Conservation (phyloP, 2,888 invertebrate species). For the Perithous albicinctus region DNA sequence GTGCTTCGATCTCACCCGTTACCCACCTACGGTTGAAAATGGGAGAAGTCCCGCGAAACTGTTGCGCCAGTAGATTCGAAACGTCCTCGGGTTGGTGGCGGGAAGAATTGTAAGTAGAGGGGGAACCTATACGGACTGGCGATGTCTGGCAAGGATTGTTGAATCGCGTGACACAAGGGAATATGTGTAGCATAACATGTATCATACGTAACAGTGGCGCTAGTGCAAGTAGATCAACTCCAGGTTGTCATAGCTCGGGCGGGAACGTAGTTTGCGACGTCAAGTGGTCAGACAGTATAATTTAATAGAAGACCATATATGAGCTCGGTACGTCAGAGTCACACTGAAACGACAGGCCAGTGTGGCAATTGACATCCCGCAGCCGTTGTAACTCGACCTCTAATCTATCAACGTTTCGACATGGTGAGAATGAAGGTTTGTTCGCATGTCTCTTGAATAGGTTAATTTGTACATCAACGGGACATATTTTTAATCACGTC, state of each 20-base stretch:
- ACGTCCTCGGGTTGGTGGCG: background rate
- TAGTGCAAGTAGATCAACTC: conserved; percentile 44
- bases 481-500: conserved; percentile 50
- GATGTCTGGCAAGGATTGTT: conserved; percentile 34
- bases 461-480: conserved; percentile 12
- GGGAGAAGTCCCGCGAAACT: conserved; percentile 62
- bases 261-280: conserved; percentile 38
- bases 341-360: conserved; percentile 16
- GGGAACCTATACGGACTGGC: background rate
- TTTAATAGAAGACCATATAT: conserved; percentile 44
- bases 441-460: conserved; percentile 7
- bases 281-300: conserved; percentile 58
- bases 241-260: conserved; percentile 22
- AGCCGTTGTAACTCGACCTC: background rate
- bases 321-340: conserved; percentile 41
- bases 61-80: conserved; percentile 54
- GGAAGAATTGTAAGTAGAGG: background rate
- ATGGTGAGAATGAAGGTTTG: background rate
- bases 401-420: conserved; percentile 14
- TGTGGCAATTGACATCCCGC: conserved; percentile 13
- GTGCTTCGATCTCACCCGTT: conserved; percentile 36
- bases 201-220: conserved; percentile 47
- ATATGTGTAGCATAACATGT: conserved; percentile 46
- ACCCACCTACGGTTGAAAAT: conserved; percentile 52
- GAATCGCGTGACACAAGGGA: conserved; percentile 60